These are phyloP conservation scores for Darevskia mixta DNA, from an alignment of 2,797 vertebrate genomes.

Conservation along the genomic window DNA sequence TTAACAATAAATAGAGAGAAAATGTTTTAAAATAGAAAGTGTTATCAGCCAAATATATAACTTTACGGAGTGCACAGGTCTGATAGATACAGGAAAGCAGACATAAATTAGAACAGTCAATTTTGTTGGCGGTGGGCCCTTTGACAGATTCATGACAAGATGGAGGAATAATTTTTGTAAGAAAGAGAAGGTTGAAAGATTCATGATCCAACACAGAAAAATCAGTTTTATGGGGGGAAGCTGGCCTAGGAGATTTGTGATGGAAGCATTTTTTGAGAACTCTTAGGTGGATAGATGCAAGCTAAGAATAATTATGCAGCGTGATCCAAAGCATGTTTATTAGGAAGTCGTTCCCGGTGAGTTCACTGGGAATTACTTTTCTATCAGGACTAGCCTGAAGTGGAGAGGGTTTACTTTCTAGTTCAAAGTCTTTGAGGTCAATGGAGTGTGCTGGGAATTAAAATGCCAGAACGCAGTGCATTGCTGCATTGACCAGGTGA, in stretches of 20 bases:
- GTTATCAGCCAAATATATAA: constrained; percentile 16
- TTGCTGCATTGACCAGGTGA: not conserved
- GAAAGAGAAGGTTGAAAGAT: constrained; percentile 68
- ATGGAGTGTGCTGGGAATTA: not conserved
- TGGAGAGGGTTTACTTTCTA: not conserved
- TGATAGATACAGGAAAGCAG: constrained; percentile 61
- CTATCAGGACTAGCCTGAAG: not conserved
- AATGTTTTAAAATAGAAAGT: not conserved
- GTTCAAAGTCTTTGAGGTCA: not conserved
- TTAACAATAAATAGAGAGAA: not conserved
- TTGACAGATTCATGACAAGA: constrained; percentile 74
- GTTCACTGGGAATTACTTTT: not conserved
- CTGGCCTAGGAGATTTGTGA: constrained; percentile 52
- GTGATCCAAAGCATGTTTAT: not conserved
- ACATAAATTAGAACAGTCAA: constrained; percentile 70
- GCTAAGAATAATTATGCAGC: not conserved
- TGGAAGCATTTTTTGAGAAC: constrained; percentile 39
- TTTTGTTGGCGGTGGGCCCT: constrained; percentile 62
- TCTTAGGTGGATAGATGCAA: not conserved
- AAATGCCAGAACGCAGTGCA: not conserved
- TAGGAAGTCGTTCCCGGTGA: not conserved
- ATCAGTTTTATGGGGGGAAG: constrained; percentile 50
- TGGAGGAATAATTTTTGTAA: constrained; percentile 71
- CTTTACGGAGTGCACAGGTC: constrained; percentile 15
- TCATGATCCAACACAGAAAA: constrained; percentile 73